Base-by-base conservation (phyloP, 2,888 invertebrate genomes). In the Drosophila putrida region DNA sequence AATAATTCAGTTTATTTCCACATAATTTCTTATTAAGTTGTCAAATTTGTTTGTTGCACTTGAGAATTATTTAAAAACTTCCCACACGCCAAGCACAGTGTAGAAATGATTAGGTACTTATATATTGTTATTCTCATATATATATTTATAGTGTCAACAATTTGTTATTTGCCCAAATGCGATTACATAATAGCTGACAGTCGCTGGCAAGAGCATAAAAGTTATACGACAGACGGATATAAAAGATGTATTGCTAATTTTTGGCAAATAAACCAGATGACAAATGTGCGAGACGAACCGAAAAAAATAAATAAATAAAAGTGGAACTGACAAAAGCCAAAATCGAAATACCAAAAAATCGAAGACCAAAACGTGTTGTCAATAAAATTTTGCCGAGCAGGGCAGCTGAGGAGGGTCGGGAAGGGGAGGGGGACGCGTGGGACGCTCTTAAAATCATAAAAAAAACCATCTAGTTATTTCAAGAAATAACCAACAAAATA, bases 191-290 rank as follows among this genome's bases (percentile, higher is more conserved):
- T 76, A 58, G 69, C 36, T 13, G 33, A 55, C 43, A 35, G 20
- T 27, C 33, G 38, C 13, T 51, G 36, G 38, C 27, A 20, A 20
- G 11, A 11, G 50, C 27, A 39, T 39, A 20, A 39, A 53, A 53
- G 28, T 39, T 36, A 33, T 31, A n/a, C 35, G 35, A 28, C 35
- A 13, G 73, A 28, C 27, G 35, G 36, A 54, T 43, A 66, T 60
- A 49, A 61, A 53, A 78, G 66, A 79, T 65, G 58, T 67, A 71
- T 67, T 61, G 73, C 79, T 78, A 87, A 82, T 81, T 84, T 78
- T 79, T 73, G 58, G 58, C 65, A 65, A 69, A 69, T 64, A 78
- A 78, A 69, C 69, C 60, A 78, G 63, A 55, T 69, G 64, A 68
- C 67, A 80, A 86, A 72, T 76, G 70, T 63, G 79, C 41, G 66